Percentiles rank a stretch among this genome's conserved stretches.
Conservation (phyloP, 2,797 vertebrate genomes). For the Sphenopsis melanotis region DNA sequence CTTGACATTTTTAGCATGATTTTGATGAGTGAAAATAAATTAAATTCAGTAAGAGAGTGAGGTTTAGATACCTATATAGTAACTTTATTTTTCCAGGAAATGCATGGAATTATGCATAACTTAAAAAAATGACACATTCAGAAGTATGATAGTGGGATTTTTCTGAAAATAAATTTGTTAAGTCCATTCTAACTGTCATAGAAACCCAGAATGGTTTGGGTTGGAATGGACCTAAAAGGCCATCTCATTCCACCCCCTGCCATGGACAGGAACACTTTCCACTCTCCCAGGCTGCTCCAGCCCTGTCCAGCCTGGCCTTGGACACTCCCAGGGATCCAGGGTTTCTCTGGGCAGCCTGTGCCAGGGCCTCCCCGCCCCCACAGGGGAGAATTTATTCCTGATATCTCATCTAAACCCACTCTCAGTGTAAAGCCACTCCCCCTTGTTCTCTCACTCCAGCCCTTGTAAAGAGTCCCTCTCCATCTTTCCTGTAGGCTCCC, state of each 20-base stretch:
- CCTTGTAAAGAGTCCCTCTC: not conserved
- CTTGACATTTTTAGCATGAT: not conserved
- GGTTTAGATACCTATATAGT: not conserved
- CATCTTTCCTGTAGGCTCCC: not conserved
- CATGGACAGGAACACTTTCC: not conserved
- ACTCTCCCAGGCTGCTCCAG: fast-evolving
- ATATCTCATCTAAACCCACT: not conserved
- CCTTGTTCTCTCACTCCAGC: not conserved
- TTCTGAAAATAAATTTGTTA: not conserved
- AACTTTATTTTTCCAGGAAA: not conserved
- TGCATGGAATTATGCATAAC: not conserved
- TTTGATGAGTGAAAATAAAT: not conserved
- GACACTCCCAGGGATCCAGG: not conserved
- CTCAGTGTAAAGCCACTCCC: not conserved
- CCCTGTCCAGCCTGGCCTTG: fast-evolving
- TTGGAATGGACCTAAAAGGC: not conserved
- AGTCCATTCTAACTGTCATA: not conserved
- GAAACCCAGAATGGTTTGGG: not conserved
- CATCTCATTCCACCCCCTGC: fast-evolving
- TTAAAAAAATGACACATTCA: not conserved
- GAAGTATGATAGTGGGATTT: fast-evolving
- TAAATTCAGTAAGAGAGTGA: not conserved
- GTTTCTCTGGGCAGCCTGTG: not conserved
- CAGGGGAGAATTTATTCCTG: not conserved
- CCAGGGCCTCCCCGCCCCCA: not conserved